Evolutionary conservation across 2,888 invertebrate species (phyloP).

Genomic region (Tachina fera): DNA sequence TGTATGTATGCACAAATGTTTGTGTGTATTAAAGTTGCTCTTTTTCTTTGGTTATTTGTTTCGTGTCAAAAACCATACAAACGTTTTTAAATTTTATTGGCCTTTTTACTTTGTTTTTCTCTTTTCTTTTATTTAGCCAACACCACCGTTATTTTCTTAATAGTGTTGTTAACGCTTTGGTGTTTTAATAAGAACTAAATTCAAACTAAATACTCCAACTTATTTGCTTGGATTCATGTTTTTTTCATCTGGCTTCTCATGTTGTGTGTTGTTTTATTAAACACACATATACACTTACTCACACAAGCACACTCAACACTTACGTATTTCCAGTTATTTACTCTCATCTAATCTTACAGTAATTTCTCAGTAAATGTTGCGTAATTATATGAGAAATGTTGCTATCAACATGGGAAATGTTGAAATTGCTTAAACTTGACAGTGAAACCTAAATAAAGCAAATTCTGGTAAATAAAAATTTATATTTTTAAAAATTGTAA

Average conservation of each 20-base stretch:
- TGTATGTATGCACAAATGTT: not conserved
- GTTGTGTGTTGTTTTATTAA: not conserved
- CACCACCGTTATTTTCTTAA: slow-evolving; percentile 32
- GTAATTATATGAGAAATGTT: slow-evolving; percentile 5
- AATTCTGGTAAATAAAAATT: no score
- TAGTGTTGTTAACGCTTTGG: slow-evolving; percentile 63
- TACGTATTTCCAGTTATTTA: slow-evolving; percentile 38
- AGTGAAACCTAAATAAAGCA: no score
- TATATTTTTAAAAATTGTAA: no score
- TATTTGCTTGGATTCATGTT: slow-evolving; percentile 46
- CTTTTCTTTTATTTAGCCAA: slow-evolving; percentile 34
- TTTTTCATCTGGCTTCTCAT: not conserved
- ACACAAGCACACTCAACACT: not conserved
- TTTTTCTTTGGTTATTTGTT: slow-evolving; percentile 42
- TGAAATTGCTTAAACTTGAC: no score
- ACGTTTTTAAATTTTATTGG: slow-evolving; percentile 23
- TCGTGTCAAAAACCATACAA: slow-evolving; percentile 28
- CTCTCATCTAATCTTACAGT: not conserved
- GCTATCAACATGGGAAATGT: not conserved
- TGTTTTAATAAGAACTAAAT: slow-evolving; percentile 69
- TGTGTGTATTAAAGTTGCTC: slow-evolving; percentile 37
- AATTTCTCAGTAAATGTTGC: slow-evolving; percentile 25
- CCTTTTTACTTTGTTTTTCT: slow-evolving; percentile 37
- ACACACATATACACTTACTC: not conserved
- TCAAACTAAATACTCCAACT: slow-evolving; percentile 31